Evolutionary conservation across 2,888 invertebrate genomes (phyloP), one percentile per base, ranked within the genome.

Genomic region (Anagyrus pseudococci): DNA sequence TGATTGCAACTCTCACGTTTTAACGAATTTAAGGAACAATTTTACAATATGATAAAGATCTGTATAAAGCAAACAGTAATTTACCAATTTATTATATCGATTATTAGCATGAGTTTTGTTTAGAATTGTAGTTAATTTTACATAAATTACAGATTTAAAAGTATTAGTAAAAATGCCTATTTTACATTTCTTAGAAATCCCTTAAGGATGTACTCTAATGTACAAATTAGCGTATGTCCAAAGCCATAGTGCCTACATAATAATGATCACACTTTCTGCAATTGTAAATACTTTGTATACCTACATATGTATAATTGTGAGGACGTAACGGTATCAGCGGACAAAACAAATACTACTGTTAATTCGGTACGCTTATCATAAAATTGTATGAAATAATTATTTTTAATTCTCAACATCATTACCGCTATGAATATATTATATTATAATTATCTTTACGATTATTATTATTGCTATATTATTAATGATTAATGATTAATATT

Each of bases 191-290:
- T 70, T 69, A 69, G 69, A 74, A 74, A 71, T 72, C 74, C 75
- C 77, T 77, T 77, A 71, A 75, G 79, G 77, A 79, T 80, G 78
- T 79, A 79, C 78, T 70, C 78, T 79, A 76, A 78, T 73, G 75
- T 76, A 77, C 76, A 79, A 76, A 73, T 79, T 80, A 77, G 79
- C 75, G 79, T 80, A 79, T 76, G 77, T 80, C 79, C 79, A 75
- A 80, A 79, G 80, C 80, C 80, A 80, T 80, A 80, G 80, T 80
- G 80, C 80, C 80, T 80, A 79, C 77, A 79, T 75, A 74, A 75
- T 77, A 75, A 75, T 72, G 73, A 78, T 76, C 78, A 77, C 73
- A 76, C 69, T 72, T 76, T 75, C 75, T 75, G 77, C 76, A 77
- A 77, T 75, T 80, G 80, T 80, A 80, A 79, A 80, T 80, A 80